Base-by-base conservation (phyloP, 2,113 vertebrate species). In the Myiagra hebetior region DNA sequence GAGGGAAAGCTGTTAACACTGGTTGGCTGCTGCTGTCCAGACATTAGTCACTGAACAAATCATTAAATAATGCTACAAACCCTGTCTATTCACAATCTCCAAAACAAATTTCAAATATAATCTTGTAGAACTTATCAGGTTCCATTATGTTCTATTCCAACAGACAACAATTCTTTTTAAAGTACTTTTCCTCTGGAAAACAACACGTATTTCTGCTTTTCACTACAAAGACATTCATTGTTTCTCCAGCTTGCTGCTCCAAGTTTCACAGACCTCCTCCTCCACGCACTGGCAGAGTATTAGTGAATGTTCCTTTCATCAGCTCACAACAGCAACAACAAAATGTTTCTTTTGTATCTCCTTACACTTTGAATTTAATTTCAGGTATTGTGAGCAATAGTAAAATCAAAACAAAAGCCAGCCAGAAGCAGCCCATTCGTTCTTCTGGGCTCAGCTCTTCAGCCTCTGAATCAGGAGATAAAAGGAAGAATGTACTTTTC, bases 231-330 rank as follows among this genome's bases (percentile, higher is more conserved):
- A 46, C 85, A 74, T 53, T 33, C 59, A 88, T 84, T 97, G 93
- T 97, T 95, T 87, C 39, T 53, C 64, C 47, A 64, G 35, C 33
- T 75, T 63, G 72, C 53, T 93, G 83, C 56, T 92, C 47, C 46
- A 39, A 60, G 57, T 91, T 95, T 93, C 85, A 94, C 67, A 89
- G 42, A 59, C 21, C 70, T 83, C 76, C 76, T 95, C 70, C 81
- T 91, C 70, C 86, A 86, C 89, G 93, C 30, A 31, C 53, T 77
- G 81, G 79, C 93, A 95, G 21, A 93, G 44, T 78, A 73, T 91
- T 93, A 83, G 69, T 65, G 76, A 95, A 93, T 15, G 69, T 75
- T 96, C 68, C 59, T 95, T 94, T 93, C 82, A 94, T 80, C 94
- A 72, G 59, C 42, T 89, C 67, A 77, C 41, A 75, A 85, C 73